Conservation (phyloP, 2,113 vertebrate genomes). For the Empidonax traillii region DNA sequence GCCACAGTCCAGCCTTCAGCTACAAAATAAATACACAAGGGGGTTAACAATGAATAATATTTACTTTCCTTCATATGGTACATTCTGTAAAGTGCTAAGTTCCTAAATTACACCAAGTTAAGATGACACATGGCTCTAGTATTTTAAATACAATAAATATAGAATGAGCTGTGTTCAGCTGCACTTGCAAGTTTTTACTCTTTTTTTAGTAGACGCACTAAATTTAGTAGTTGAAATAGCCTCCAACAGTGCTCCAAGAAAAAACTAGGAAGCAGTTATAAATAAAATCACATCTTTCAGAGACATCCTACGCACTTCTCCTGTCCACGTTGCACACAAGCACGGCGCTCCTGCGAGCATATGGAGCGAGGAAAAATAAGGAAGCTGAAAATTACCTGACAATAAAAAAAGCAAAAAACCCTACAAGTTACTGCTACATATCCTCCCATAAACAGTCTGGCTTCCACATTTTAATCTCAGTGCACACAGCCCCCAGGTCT, state of each 20-base stretch:
- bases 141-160: constrained; percentile 43
- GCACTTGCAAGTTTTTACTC: neutral
- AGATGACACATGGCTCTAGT: neutral
- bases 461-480: neutral
- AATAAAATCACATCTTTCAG: constrained; percentile 47
- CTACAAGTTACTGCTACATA: neutral
- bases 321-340: neutral
- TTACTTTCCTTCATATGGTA: constrained; percentile 19
- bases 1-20: neutral
- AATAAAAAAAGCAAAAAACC: constrained; percentile 21
- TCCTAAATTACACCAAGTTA: neutral
- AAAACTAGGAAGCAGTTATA: constrained; percentile 28
- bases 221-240: constrained; percentile 2
- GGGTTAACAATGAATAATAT: neutral
- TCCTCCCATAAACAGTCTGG: constrained; percentile 41
- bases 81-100: constrained; percentile 38
- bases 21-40: neutral
- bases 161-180: constrained; percentile 14
- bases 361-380: neutral
- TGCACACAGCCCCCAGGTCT: neutral
- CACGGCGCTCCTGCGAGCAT: neutral
- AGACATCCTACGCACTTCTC: neutral
- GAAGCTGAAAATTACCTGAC: constrained; percentile 39
- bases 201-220: constrained; percentile 5
- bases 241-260: neutral